phyloP scores from a whole-genome alignment of 2,797 vertebrate genomes.

The Artibeus lituratus region DNA sequence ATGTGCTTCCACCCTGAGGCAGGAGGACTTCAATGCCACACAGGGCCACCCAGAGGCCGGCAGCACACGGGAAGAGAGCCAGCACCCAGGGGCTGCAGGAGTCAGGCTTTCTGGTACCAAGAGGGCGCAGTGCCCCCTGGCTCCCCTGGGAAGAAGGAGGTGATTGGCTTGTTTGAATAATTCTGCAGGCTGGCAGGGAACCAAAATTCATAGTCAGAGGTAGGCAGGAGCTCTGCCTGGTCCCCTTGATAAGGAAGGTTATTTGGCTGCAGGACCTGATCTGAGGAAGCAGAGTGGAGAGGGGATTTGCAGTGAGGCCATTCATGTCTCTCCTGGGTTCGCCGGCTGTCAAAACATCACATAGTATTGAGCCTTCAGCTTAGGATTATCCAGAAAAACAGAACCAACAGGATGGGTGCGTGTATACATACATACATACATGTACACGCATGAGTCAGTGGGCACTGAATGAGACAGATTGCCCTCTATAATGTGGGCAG shows the following conservation, averaged over 20 bases:
- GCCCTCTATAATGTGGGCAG: not conserved
- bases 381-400: not conserved
- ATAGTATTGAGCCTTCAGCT: not conserved
- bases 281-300: not conserved
- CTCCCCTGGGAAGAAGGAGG: not conserved
- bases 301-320: not conserved
- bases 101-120: not conserved
- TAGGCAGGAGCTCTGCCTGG: not conserved
- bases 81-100: not conserved
- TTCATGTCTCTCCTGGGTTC: not conserved
- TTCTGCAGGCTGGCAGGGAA: not conserved
- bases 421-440: not conserved
- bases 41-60: not conserved
- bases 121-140: not conserved
- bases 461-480: not conserved
- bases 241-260: not conserved
- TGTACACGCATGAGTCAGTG: not conserved
- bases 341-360: not conserved
- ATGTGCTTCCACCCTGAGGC: not conserved
- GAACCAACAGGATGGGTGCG: not conserved
- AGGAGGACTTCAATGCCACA: not conserved
- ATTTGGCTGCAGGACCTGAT: not conserved
- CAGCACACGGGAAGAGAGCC: not conserved
- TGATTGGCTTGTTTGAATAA: not conserved
- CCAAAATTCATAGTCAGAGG: not conserved